Base-by-base conservation (phyloP, 2,888 invertebrate species). In the Podabrus alpinus region DNA sequence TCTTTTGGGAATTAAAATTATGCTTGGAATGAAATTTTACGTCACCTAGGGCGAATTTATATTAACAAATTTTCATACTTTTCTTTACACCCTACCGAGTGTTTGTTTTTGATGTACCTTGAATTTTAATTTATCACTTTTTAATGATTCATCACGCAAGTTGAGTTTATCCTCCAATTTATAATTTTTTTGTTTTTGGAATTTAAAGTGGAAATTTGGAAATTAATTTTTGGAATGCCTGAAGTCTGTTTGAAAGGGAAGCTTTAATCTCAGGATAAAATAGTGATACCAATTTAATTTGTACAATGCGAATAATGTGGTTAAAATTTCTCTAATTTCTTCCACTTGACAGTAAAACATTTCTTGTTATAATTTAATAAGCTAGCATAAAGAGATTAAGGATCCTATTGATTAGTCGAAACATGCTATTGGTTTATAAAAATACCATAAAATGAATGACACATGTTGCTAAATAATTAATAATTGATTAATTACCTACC, bases 51-150 rank as follows among this genome's bases (percentile, higher is more conserved):
- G 25, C 67, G 72, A 75, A 73, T 78, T 76, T 78, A 75, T 78
- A 76, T 78, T 72, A 75, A 73, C 73, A 75, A 75, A 77, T 78
- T 78, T 77, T 78, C 77, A 77, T 77, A 78, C 73, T 77, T 78
- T 78, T 60, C 67, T 29, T 15, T 10, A 16, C 66, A 9, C 24
- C 72, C 61, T 70, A 68, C 75, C 66, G 61, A 19, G 70, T 69
- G 68, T 59, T 71, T 66, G 71, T 66, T 71, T 71, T 70, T 62
- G 69, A 66, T 60, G 25, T 72, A 66, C 69, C 68, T 71, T 73
- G 74, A 72, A 76, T 75, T 75, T 68, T 68, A 74, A 74, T 74
- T 74, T 74, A 59, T 64, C 68, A 64, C 61, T 66, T 74, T 45
- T 45, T 45, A 45, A 45, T 45, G 45, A 45, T 29, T 5, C 29